Evolutionary conservation across 2,888 invertebrate genomes (phyloP).

Genomic region (Tiliacea aurago): DNA sequence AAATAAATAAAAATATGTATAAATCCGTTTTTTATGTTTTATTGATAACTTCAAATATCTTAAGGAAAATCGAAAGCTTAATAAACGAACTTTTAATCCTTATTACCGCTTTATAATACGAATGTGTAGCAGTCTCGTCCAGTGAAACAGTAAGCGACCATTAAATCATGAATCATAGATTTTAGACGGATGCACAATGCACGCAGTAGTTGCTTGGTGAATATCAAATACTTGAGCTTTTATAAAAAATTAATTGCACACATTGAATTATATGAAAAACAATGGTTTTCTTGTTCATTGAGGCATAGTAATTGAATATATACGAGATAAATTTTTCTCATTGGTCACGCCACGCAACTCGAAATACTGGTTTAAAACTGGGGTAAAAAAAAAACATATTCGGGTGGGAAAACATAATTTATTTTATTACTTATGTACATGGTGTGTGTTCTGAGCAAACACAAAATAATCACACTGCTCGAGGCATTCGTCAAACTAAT

Average conservation of each 20-base stretch:
- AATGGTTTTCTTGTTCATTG: constrained; percentile 11
- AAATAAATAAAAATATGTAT: constrained; percentile 64
- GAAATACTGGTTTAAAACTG: constrained; percentile 17
- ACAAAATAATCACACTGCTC: constrained; percentile 81
- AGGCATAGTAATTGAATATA: constrained; percentile 12
- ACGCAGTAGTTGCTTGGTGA: constrained; percentile 19
- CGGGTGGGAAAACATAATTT: constrained; percentile 88
- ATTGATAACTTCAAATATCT: constrained; percentile 29
- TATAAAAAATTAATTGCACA: constrained; percentile 10
- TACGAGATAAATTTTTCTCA: constrained; percentile 3
- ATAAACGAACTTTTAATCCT: background rate
- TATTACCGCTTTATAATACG: background rate
- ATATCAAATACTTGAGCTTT: constrained; percentile 32
- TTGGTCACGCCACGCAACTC: constrained; percentile 16
- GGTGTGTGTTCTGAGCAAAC: constrained; percentile 80
- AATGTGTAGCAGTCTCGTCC: background rate
- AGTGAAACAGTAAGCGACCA: background rate
- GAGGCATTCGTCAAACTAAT: constrained; percentile 70
- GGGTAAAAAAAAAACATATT: constrained; percentile 51
- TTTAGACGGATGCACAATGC: constrained; percentile 16
- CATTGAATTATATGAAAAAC: constrained; percentile 10
- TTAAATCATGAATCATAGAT: constrained; percentile 23
- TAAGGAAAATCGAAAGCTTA: background rate
- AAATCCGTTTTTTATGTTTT: constrained; percentile 52
- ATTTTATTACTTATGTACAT: constrained; percentile 87